phyloP scores from a whole-genome alignment of 1,140 invertebrate species.

The Homalodisca vitripennis region DNA sequence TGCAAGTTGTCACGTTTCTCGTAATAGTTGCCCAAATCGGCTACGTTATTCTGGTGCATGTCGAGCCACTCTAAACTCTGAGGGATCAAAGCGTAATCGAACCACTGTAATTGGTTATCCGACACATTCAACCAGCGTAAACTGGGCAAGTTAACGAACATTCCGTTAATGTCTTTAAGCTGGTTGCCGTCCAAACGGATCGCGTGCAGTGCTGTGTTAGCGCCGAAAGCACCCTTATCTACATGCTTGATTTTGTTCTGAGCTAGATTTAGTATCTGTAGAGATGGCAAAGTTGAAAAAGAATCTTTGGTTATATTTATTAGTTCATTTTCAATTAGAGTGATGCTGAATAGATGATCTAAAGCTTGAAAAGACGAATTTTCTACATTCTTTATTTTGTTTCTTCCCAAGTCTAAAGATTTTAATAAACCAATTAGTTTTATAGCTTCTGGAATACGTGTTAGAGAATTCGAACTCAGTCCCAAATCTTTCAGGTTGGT shows the following conservation, averaged over 20 bases:
- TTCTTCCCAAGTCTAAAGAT: slow-evolving; percentile 83
- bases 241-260: slow-evolving; percentile 64
- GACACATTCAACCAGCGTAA: slow-evolving; percentile 71
- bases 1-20: slow-evolving; percentile 57
- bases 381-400: slow-evolving; percentile 66
- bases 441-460: slow-evolving; percentile 74
- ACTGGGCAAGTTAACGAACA: slow-evolving; percentile 62
- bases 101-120: slow-evolving; percentile 63
- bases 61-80: slow-evolving; percentile 68
- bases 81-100: slow-evolving; percentile 66
- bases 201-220: slow-evolving; percentile 62
- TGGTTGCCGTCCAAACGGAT: slow-evolving; percentile 67
- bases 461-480: slow-evolving; percentile 79
- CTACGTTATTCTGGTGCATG: slow-evolving; percentile 64
- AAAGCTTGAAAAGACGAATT: slow-evolving; percentile 62
- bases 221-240: slow-evolving; percentile 62
- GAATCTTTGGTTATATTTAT: slow-evolving; percentile 62
- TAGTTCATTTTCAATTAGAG: slow-evolving; percentile 66
- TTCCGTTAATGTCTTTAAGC: slow-evolving; percentile 62
- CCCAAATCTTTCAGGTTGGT: slow-evolving; percentile 81
- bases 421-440: slow-evolving; percentile 68
- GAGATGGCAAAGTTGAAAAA: slow-evolving; percentile 61
- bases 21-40: slow-evolving; percentile 64
- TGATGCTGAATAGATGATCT: slow-evolving; percentile 58
- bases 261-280: slow-evolving; percentile 68